Base-by-base conservation (phyloP, 2,797 vertebrate species). In the Xenopus petersii region DNA sequence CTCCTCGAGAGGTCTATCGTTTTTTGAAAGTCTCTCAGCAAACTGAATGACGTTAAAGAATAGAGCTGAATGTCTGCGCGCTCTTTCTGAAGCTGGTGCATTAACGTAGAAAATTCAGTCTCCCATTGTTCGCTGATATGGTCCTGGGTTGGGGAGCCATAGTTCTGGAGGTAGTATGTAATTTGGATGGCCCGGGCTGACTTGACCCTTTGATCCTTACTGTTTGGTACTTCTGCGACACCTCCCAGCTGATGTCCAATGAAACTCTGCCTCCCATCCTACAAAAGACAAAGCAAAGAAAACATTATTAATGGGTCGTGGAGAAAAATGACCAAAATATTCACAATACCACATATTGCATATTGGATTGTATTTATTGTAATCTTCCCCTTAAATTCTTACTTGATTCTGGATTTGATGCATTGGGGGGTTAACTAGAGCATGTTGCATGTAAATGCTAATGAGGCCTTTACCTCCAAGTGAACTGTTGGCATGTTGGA, bases 111-210 rank as follows among this genome's bases (percentile, higher is more conserved):
- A 89, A 99, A 99, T 84, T 97, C 97, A 2, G 90, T 95, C 88
- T 99, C 98, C 98, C 98, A 99, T 85, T 93, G 94, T 86, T 97
- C 95, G 21, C 96, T 95, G 62, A 99, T 96, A 87, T 90, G 91
- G 82, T 98, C 96, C 90, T 99, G 97, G 78, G 94, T 92, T 81
- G 88, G 88, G 42, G 95, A 96, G 80, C 95, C 94, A 61, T 97
- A 94, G 60, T 95, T 96, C 84, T 97, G 95, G 93, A 99, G 96
- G 95, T 99, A 98, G 95, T 99, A 99, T 84, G 98, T 99, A 89
- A 99, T 97, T 92, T 99, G 98, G 82, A 99, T 90, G 66, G 97
- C 97, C 69, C 95, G 93, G 79, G 97, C 97, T 10, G 94, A 97
- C 88, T 98, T 98, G 85, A 99, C 94, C 86, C 95, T 94, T 89